Evolutionary conservation across 2,888 invertebrate genomes (phyloP), one percentile per base, ranked within the genome.

Genomic region (Enchytraeus crypticus): DNA sequence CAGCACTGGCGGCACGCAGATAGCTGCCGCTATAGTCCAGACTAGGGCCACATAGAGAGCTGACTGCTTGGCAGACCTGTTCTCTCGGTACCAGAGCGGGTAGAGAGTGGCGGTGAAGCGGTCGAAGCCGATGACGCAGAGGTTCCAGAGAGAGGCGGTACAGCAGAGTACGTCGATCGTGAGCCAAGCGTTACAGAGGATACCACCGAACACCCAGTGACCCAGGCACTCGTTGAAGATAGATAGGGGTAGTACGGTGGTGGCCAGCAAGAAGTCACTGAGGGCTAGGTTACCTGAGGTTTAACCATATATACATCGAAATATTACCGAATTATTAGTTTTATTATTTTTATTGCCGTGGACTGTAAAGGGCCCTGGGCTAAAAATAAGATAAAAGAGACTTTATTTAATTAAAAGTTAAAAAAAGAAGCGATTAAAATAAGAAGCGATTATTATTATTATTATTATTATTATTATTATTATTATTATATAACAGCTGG

Each of bases 181-280:
- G 18, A 81, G 78, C 80, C 81, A 82, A 57, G 82, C 71, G 62
- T 80, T 76, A 69, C 82, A 79, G 66, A 76, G 38, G 1, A 26
- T 49, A 33, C 21, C 26, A 4, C 78, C 79, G 63, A 79, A 77
- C 32, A 76, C 70, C 79, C 79, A 79, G 69, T 76, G 73, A 1
- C 77, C 76, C 5, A 78, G 71, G 27, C 78, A 65, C 59, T 78
- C 77, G 60, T 75, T 69, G 27, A 74, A 71, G n/a, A 73, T 68
- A 4, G 78, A 77, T 51, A 79, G 70, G 1, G 79, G 79, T 63
- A 79, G 64, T n/a, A 79, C 76, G 5, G 78, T 76, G 8, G 75
- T 53, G 5, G 78, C 77, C 21, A 79, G 69, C 23, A 79, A 69
- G 38, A 79, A 71, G 67, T 79, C 79, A 64, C 77, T 76, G 26